Base-by-base conservation (phyloP, 2,888 invertebrate species). In the Entomobrya proxima region DNA sequence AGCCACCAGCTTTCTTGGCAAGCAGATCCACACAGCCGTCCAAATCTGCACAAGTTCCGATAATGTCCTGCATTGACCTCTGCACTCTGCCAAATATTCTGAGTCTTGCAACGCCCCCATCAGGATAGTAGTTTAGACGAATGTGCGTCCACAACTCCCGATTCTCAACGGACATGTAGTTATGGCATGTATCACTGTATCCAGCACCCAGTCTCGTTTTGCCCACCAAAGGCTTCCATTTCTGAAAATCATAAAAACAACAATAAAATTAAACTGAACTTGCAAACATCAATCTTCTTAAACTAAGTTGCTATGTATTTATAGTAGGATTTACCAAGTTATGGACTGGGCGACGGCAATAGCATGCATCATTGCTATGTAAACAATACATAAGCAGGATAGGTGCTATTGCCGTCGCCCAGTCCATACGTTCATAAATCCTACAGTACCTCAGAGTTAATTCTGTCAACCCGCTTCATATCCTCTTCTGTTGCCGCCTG, bases 31-130 rank as follows among this genome's bases (percentile, higher is more conserved):
- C 91, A 44, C 88, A 32, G 87, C 86, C 88, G 13, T 82, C 86
- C 13, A 44, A 21, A 44, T 80, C 61, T 15, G 50, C 40, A 32
- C 81, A 58, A 18, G 52, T 61, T 55, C 44, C 75, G 7, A 87
- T n/a, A 50, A 89, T 89, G 27, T 88, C 88, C 52, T 86, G 82
- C 0, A 86, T 32, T 21, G 79, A 69, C 21, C 93, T 92, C 64
- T 91, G 91, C 0, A 93, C 93, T 88, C 93, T 92, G 0, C 94
- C 94, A 87, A 92, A 94, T 0, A 94, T 93, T 47, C 94, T 91
- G 0, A 95, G 91, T 9, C 94, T 92, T 0, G 94, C 94, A 4
- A 94, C 93, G 1, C 94, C 94, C 18, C 94, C 94, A 89, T 94
- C 94, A 0, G 95, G 95, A 90, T 92, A 94, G 15, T 94, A 93